Evolutionary conservation across 2,113 vertebrate species (phyloP).

Genomic region (Zosterops japonicus): DNA sequence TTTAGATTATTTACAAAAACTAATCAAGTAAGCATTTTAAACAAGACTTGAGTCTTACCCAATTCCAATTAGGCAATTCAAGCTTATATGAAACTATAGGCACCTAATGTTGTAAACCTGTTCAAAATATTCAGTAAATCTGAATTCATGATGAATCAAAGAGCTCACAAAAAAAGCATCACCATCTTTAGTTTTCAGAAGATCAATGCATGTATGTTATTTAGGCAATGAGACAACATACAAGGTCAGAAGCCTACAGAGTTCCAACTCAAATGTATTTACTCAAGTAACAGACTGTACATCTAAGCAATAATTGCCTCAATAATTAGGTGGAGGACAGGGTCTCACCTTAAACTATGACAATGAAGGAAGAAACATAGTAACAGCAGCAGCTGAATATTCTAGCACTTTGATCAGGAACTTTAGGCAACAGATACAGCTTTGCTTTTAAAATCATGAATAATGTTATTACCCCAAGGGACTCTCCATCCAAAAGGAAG

Average conservation of each 20-base stretch:
- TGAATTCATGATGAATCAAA: fast-evolving
- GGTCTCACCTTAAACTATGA: background rate
- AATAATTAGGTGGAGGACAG: background rate
- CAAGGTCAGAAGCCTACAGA: background rate
- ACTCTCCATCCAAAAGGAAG: background rate
- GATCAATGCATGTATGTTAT: background rate
- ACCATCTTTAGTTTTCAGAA: background rate
- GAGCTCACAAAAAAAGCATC: background rate
- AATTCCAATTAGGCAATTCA: background rate
- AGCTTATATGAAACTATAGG: background rate
- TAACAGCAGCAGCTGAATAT: background rate
- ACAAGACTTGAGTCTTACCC: background rate
- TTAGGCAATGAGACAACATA: background rate
- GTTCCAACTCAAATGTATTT: background rate
- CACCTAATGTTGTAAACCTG: background rate
- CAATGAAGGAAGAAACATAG: background rate
- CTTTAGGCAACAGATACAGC: background rate
- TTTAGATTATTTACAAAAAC: background rate
- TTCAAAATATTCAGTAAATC: background rate
- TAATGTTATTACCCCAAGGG: background rate
- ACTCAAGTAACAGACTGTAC: background rate
- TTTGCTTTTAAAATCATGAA: background rate
- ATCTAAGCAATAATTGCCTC: background rate
- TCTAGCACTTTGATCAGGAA: background rate
- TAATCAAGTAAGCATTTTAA: background rate